These are phyloP conservation scores for Penaeus vannamei DNA, from an alignment of 1,140 invertebrate species.

Conservation along the genomic window DNA sequence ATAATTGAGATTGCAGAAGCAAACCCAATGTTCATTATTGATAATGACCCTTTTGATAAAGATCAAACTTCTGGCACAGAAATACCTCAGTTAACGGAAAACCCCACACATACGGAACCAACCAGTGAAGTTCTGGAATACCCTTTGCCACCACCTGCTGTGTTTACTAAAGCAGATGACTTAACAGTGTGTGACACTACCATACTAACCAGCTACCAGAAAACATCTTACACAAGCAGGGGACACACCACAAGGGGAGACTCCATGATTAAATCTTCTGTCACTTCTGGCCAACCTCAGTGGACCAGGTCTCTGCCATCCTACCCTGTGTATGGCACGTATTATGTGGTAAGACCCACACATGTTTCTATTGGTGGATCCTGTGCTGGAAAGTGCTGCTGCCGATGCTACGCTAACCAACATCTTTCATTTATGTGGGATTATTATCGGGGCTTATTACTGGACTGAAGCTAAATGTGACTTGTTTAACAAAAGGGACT, in stretches of 20 bases:
- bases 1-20: conserved; percentile 40
- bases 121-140: no score
- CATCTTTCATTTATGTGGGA: conserved; percentile 49
- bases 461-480: background rate
- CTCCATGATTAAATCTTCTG: background rate
- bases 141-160: no score
- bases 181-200: no score
- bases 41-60: background rate
- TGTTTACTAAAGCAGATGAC: no score
- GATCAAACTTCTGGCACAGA: no score
- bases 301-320: conserved; percentile 51
- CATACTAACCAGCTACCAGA: no score
- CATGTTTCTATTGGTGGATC: conserved; percentile 61
- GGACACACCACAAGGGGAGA: conserved; percentile 5
- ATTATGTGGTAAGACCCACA: conserved; percentile 62
- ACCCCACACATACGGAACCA: no score
- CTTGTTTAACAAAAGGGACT: conserved; percentile 3
- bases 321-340: conserved; percentile 58
- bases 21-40: background rate
- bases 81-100: no score
- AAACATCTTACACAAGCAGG: conserved; percentile 17
- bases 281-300: conserved; percentile 35
- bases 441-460: conserved; percentile 35
- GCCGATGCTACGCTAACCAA: conserved; percentile 35
- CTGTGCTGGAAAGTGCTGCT: conserved; percentile 35